A percentile compares a stretch with the other conserved stretches of the same genome.
Evolutionary conservation across 2,113 vertebrate species (phyloP).

Genomic region (Asarcornis scutulata): DNA sequence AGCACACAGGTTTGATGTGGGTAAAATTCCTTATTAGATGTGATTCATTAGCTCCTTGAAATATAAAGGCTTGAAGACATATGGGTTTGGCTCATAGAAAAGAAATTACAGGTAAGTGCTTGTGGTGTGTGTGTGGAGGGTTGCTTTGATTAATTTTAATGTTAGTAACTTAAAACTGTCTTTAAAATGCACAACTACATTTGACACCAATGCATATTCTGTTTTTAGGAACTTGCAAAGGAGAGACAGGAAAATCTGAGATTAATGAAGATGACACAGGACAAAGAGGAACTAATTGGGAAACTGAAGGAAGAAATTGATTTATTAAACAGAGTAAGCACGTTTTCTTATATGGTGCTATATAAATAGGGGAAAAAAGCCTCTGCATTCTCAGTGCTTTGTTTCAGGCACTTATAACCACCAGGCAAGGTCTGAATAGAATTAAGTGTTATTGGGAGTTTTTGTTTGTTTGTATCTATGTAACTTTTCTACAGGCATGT

Average conservation of each 20-base stretch:
- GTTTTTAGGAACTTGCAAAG: slow-evolving; percentile 85
- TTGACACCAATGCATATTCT: background rate
- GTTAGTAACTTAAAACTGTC: background rate
- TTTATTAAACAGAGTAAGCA: slow-evolving; percentile 94
- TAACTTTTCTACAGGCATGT: background rate
- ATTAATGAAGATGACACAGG: slow-evolving; percentile 86
- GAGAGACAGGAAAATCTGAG: slow-evolving; percentile 89
- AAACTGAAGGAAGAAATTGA: slow-evolving; percentile 97
- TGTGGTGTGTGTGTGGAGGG: background rate
- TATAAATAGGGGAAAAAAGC: background rate
- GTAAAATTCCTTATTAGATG: background rate
- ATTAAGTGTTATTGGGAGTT: background rate
- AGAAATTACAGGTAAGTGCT: background rate
- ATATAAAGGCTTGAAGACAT: background rate
- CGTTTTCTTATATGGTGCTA: background rate
- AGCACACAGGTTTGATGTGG: background rate
- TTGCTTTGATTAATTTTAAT: background rate
- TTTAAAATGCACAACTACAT: background rate
- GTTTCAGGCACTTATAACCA: background rate
- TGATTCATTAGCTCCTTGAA: background rate
- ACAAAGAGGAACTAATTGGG: slow-evolving; percentile 92
- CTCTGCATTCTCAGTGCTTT: background rate
- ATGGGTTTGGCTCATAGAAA: background rate
- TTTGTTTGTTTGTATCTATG: background rate
- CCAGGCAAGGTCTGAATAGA: background rate